phyloP scores from a whole-genome alignment of 1,140 invertebrate species.

The Anastrepha obliqua region DNA sequence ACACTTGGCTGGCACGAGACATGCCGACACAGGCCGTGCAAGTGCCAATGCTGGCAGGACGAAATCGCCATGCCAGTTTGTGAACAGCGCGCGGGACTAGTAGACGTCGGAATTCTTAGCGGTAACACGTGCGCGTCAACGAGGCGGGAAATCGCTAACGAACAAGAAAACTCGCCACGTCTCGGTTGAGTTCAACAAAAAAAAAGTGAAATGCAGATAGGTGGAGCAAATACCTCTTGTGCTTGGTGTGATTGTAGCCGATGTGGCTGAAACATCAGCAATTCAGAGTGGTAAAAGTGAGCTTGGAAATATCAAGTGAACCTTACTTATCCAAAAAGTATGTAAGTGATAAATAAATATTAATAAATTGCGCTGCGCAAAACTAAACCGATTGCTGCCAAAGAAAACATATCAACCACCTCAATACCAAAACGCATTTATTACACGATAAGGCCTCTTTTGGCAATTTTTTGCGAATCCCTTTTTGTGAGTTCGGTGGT shows the following conservation, averaged over 20 bases:
- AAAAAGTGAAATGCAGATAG: background rate
- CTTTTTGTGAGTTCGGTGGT: background rate
- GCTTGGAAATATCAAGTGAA: background rate
- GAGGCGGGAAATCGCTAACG: background rate
- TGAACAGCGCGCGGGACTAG: constrained; percentile 33
- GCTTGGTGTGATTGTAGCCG: no score
- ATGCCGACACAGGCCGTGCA: background rate
- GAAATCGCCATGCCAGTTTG: constrained; percentile 9
- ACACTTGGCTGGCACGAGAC: constrained; percentile 25
- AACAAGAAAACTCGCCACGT: background rate
- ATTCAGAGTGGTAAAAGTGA: no score
- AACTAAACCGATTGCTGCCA: background rate
- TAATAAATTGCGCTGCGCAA: background rate
- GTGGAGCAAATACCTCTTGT: background rate
- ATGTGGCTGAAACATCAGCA: no score
- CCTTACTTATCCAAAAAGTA: no score
- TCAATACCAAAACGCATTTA: background rate
- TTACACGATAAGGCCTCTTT: background rate
- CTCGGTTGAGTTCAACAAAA: background rate
- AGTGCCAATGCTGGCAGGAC: background rate
- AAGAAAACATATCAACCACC: background rate
- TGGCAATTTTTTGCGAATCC: background rate
- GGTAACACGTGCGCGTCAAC: background rate
- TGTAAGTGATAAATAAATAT: no score
- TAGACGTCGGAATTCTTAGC: constrained; percentile 23